Evolutionary conservation across 92 coral and sea anemone genomes (phyloP).

Genomic region (Blastomussa wellsi): DNA sequence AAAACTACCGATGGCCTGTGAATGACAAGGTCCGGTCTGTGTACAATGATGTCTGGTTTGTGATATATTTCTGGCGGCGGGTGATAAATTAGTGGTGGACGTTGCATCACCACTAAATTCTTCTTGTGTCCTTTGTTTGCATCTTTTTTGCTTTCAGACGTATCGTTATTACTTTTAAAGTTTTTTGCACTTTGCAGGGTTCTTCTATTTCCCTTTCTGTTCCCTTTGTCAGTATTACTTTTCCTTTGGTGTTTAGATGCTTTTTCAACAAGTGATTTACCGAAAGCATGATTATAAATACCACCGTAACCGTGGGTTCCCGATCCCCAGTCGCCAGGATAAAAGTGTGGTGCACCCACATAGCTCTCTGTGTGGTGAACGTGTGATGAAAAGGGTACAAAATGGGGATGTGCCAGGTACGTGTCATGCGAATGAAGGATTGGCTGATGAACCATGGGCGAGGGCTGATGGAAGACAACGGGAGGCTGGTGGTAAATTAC

Average conservation of each 20-base stretch:
- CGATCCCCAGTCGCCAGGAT: conserved; percentile 84
- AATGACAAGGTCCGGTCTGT: conserved; percentile 86
- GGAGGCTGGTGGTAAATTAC: conserved; percentile 92
- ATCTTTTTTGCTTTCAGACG: conserved; percentile 22
- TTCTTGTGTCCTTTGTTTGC: conserved; percentile 65
- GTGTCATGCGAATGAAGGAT: conserved; percentile 88
- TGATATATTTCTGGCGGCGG: conserved; percentile 97
- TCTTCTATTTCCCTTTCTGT: conserved; percentile 16
- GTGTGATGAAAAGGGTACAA: conserved; percentile 70
- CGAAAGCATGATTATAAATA: conserved; percentile 51
- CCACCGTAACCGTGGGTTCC: conserved; percentile 59
- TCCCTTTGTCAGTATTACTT: conserved; percentile 21
- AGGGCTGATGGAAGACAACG: conserved; percentile 89
- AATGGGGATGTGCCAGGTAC: conserved; percentile 78
- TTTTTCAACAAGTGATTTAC: conserved; percentile 79
- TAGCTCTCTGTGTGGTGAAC: conserved; percentile 71
- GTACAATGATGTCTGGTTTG: conserved; percentile 79
- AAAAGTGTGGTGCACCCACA: conserved; percentile 88
- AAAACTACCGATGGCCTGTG: conserved; percentile 93
- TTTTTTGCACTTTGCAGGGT: background rate
- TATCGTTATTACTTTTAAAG: background rate
- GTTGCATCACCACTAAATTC: conserved; percentile 82
- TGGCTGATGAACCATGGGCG: conserved; percentile 88
- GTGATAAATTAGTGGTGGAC: conserved; percentile 93
- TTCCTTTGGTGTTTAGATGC: conserved; percentile 34